A percentile compares a stretch with the other conserved stretches of the same genome.
These are phyloP conservation scores for Indri indri DNA, from an alignment of 2,113 vertebrate genomes.

Conservation along the genomic window DNA sequence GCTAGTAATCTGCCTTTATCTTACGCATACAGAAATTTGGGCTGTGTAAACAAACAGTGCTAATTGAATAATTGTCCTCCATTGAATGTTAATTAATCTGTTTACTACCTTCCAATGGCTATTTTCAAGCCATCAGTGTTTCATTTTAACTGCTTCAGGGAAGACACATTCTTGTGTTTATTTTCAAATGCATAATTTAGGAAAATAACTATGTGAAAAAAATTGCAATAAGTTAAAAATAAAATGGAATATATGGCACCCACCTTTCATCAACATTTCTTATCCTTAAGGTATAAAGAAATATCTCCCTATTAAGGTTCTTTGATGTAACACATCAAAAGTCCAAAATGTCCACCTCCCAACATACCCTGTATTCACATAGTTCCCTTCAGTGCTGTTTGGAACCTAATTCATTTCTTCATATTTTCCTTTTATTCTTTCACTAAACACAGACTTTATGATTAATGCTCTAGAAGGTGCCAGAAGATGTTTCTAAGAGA, in stretches of 20 bases:
- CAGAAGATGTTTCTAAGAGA: constrained; percentile 59
- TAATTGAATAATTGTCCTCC: constrained; percentile 33
- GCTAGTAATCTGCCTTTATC: background rate
- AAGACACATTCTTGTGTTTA: constrained; percentile 44
- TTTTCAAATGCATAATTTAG: constrained; percentile 45
- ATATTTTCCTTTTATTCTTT: constrained; percentile 64
- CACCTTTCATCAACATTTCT: background rate
- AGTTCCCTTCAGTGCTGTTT: constrained; percentile 16
- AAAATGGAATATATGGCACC: background rate
- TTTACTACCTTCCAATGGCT: background rate
- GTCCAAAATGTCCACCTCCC: background rate
- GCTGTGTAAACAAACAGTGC: background rate
- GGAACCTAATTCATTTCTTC: constrained; percentile 53
- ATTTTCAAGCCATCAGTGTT: background rate
- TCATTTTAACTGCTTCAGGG: constrained; percentile 14
- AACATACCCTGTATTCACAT: background rate
- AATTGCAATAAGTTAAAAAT: background rate
- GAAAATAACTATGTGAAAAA: background rate
- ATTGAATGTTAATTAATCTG: background rate
- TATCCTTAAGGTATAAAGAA: background rate
- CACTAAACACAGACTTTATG: constrained; percentile 67
- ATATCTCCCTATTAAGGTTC: background rate
- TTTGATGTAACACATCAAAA: background rate
- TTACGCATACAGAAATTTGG: background rate
- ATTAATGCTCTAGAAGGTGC: constrained; percentile 69